phyloP scores from a whole-genome alignment of 2,797 vertebrate species.

The Cryptoblepharus egeriae region DNA sequence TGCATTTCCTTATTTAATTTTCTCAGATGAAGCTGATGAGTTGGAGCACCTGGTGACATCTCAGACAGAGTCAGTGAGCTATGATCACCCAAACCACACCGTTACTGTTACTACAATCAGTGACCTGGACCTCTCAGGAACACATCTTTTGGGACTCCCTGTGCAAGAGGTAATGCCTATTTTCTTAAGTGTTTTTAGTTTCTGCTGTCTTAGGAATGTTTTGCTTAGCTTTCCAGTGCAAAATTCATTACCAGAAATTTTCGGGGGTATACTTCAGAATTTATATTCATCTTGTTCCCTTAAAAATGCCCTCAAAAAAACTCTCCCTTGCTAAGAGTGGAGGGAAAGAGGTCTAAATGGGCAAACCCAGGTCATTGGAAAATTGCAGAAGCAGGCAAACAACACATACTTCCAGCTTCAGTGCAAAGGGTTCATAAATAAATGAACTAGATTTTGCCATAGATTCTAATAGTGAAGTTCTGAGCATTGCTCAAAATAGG shows the following conservation, averaged over 20 bases:
- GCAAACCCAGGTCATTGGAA: neutral
- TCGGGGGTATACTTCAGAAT: neutral
- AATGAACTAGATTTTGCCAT: too few species aligned
- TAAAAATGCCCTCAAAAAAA: too few species aligned
- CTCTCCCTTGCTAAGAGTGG: neutral
- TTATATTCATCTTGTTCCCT: neutral
- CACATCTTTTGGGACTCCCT: conserved; percentile 76
- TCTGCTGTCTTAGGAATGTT: neutral
- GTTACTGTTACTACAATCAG: conserved; percentile 97
- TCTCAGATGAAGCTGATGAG: conserved; percentile 86
- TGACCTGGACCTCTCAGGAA: conserved; percentile 87
- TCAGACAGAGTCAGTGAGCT: conserved; percentile 85
- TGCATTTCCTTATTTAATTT: neutral
- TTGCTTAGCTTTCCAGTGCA: too few species aligned
- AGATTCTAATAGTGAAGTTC: neutral
- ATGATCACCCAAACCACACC: conserved; percentile 92
- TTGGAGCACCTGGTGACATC: conserved; percentile 85
- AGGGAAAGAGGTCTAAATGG: neutral
- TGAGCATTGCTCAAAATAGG: neutral
- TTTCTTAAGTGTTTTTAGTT: neutral
- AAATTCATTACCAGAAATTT: neutral
- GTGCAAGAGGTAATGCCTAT: conserved; percentile 68
- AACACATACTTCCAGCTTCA: neutral
- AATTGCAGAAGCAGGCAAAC: neutral
- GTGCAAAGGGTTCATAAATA: neutral